These are phyloP conservation scores for Coelopa frigida DNA, from an alignment of 1,140 invertebrate species.

Conservation along the genomic window DNA sequence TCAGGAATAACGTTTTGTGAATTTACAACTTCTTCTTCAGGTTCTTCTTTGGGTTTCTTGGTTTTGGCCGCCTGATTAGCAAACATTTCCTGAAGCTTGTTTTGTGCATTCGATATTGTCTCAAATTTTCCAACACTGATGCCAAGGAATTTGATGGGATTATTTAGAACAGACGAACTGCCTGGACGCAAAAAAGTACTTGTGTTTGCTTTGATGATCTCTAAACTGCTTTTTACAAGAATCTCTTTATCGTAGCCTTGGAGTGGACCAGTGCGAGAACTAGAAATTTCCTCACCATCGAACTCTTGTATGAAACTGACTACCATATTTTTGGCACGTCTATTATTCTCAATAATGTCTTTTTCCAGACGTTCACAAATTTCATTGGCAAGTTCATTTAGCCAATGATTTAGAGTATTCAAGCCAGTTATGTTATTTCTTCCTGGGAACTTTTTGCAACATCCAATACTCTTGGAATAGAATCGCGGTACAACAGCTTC, in stretches of 20 bases:
- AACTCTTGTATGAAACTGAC: constrained; percentile 54
- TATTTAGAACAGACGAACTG: constrained; percentile 45
- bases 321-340: constrained; percentile 59
- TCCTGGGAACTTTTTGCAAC: constrained; percentile 89
- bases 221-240: constrained; percentile 51
- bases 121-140: constrained; percentile 75
- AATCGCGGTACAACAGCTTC: constrained; percentile 78
- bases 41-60: background rate
- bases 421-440: constrained; percentile 64
- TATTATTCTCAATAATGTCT: constrained; percentile 65
- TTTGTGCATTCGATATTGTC: constrained; percentile 49
- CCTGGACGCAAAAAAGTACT: constrained; percentile 38
- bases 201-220: constrained; percentile 54
- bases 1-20: background rate
- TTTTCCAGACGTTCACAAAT: constrained; percentile 76
- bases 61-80: constrained; percentile 35
- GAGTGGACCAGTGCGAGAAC: constrained; percentile 49
- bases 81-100: constrained; percentile 41
- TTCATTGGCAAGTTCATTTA: constrained; percentile 71
- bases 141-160: constrained; percentile 62
- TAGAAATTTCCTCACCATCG: constrained; percentile 53
- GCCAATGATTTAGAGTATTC: constrained; percentile 72
- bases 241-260: constrained; percentile 52
- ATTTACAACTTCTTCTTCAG: background rate
- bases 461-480: constrained; percentile 88